These are phyloP conservation scores for Azemiops feae DNA, from an alignment of 2,113 vertebrate species.

Conservation along the genomic window DNA sequence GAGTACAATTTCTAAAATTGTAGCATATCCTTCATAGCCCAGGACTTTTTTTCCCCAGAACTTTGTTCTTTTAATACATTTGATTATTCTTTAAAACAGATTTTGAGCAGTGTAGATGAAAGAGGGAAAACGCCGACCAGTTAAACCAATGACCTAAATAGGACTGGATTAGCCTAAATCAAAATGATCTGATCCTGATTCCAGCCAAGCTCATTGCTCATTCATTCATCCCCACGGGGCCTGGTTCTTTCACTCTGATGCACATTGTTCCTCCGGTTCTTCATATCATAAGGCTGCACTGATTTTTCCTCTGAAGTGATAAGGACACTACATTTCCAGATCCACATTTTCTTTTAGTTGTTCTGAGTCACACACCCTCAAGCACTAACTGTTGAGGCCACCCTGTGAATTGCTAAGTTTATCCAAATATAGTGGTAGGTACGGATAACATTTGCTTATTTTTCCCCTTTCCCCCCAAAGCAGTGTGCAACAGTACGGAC, in stretches of 20 bases:
- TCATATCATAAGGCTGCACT: not conserved
- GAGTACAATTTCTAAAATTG: not conserved
- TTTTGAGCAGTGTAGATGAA: not conserved
- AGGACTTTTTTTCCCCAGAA: too few species aligned
- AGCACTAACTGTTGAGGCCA: not conserved
- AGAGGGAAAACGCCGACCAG: not conserved
- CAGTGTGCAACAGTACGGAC: not conserved
- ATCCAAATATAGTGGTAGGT: not conserved
- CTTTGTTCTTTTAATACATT: not conserved
- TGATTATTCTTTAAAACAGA: not conserved
- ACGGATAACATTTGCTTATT: not conserved
- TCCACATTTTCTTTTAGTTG: not conserved
- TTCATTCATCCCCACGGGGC: not conserved
- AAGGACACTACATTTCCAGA: not conserved
- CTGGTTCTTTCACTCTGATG: not conserved
- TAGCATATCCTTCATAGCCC: not conserved
- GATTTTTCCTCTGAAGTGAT: not conserved
- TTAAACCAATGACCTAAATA: not conserved
- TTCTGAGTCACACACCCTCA: not conserved
- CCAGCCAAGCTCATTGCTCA: not conserved
- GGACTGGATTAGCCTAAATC: not conserved
- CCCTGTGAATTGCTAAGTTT: not conserved
- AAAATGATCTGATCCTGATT: not conserved
- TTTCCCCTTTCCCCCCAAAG: not conserved
- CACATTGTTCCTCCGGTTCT: not conserved